Base-by-base conservation (phyloP, 2,888 invertebrate species). In the Hyppa rectilinea region DNA sequence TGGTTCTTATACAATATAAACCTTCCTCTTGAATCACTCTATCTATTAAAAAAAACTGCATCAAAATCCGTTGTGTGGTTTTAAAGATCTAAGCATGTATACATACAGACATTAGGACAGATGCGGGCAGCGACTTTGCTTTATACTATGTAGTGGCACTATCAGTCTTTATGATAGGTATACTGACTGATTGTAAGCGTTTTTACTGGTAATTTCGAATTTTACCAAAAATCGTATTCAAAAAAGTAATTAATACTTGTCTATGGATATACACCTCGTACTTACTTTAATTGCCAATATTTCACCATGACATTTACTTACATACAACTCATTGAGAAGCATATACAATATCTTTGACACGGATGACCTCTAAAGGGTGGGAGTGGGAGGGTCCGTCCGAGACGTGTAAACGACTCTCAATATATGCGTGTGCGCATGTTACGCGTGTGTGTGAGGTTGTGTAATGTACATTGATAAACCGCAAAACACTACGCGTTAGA, bases 311-410 rank as follows among this genome's bases (percentile, higher is more conserved):
- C 26, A 73, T 70, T 62, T 73, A 73, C 56, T 53, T 71, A 74
- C 53, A 78, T 58, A 84, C 78, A 81, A 76, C 87, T 87, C 89
- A 92, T 92, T 92, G 89, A 91, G 87, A 85, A 85, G 84, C 86
- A 85, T 84, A 85, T 84, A 85, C 86, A 84, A 86, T 87, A 88
- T 89, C 86, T 87, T 86, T 88, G 88, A 89, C 90, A 87, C 90
- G 83, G 66, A 80, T 89, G 92, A 92, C 91, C 92, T 91, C 89
- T 82, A 87, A 89, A 87, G 87, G 88, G 88, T 88, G 87, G 87
- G 87, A 88, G 88, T 89, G 87, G 87, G 88, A 87, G 87, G 90
- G 87, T 87, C 87, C 84, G 81, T 83, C 83, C 83, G 80, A 82
- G 79, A 82, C 81, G 73, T 75, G 73, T 47, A 61, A 80, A 82